A percentile compares a stretch with the other conserved stretches of the same genome.
phyloP scores from a whole-genome alignment of 2,888 invertebrate genomes.

The Theretra japonica region DNA sequence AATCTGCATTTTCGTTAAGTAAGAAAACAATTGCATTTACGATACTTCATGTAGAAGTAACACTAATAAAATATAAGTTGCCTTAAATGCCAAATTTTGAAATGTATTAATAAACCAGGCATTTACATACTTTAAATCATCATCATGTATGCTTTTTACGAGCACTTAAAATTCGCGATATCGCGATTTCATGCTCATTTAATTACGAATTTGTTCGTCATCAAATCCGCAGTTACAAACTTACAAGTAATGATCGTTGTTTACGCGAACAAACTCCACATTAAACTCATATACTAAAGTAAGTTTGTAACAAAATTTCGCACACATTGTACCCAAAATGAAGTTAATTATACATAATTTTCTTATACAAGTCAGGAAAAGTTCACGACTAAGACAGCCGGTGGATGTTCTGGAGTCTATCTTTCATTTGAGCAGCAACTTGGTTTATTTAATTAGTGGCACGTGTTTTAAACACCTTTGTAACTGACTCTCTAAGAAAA shows the following conservation, averaged over 20 bases:
- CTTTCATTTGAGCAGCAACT: conserved; percentile 44
- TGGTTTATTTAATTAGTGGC: conserved; percentile 29
- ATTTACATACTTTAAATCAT: no score
- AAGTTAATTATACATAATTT: conserved; percentile 63
- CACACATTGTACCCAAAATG: conserved; percentile 52
- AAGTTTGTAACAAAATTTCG: conserved; percentile 57
- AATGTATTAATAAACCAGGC: no score
- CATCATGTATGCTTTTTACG: no score
- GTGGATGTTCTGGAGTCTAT: conserved; percentile 43
- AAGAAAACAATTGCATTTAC: no score
- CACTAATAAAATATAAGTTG: no score
- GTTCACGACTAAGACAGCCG: conserved; percentile 47
- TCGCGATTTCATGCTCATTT: background rate
- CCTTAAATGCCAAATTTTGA: no score
- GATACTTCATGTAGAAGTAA: no score
- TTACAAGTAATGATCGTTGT: conserved; percentile 38
- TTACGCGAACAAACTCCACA: conserved; percentile 45
- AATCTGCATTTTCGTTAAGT: no score
- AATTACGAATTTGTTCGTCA: background rate
- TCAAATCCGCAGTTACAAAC: background rate
- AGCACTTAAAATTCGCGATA: background rate
- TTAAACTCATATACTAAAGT: conserved; percentile 51
- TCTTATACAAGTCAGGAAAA: conserved; percentile 55
- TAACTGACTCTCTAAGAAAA: conserved; percentile 24
- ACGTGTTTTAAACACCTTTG: conserved; percentile 20